These are phyloP conservation scores for Zenarchopterus dispar DNA, from an alignment of 2,797 vertebrate species.

Conservation along the genomic window DNA sequence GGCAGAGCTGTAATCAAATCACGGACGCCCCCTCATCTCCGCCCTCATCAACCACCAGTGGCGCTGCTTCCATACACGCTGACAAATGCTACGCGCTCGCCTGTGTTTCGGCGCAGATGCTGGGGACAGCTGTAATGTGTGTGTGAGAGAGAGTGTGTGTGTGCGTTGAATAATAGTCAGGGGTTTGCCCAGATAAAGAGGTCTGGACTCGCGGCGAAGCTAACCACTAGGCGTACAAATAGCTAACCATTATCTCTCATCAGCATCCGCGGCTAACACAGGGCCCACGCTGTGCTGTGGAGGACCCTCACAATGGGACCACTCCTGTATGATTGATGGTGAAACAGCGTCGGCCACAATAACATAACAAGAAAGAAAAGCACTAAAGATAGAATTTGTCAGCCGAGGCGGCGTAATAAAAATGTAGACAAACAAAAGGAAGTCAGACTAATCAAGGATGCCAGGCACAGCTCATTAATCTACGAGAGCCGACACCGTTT, in stretches of 20 bases:
- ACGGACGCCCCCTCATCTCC: conserved; percentile 65
- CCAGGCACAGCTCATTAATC: conserved; percentile 76
- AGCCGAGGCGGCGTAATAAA: conserved; percentile 60
- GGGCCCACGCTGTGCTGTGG: conserved; percentile 59
- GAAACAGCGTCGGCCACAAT: conserved; percentile 62
- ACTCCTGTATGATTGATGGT: conserved; percentile 73
- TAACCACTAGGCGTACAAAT: conserved; percentile 71
- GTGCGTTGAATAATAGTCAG: conserved; percentile 50
- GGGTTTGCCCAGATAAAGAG: conserved; percentile 64
- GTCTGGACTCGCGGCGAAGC: conserved; percentile 54
- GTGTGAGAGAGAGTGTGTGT: conserved; percentile 2
- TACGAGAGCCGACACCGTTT: conserved; percentile 32
- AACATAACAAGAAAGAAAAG: conserved; percentile 47
- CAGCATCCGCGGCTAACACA: conserved; percentile 78
- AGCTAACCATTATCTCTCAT: conserved; percentile 79
- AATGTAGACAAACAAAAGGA: conserved; percentile 70
- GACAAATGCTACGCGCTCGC: conserved; percentile 37
- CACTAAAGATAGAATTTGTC: conserved; percentile 59
- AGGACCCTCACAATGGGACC: conserved; percentile 69
- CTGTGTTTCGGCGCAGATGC: conserved; percentile 10
- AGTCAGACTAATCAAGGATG: conserved; percentile 67
- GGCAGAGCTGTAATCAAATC: conserved; percentile 75
- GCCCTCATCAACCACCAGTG: conserved; percentile 78
- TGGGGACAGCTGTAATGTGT: conserved; percentile 1
- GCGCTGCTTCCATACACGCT: conserved; percentile 42